phyloP scores from a whole-genome alignment of 2,797 vertebrate species.

The Chelon auratus region DNA sequence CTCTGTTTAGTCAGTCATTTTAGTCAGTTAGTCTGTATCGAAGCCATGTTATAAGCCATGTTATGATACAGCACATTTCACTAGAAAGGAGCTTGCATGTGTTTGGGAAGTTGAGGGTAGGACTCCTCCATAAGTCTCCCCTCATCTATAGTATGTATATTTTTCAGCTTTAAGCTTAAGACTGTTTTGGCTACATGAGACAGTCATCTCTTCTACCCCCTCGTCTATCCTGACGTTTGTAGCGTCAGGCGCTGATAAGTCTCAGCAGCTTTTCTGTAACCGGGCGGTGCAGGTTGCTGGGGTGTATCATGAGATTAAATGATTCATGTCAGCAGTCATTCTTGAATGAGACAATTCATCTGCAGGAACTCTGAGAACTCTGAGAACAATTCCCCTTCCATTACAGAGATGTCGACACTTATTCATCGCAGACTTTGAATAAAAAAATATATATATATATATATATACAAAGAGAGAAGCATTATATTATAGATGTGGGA shows the following conservation, averaged over 20 bases:
- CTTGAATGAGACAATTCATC: slow-evolving; percentile 2
- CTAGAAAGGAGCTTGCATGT: not conserved
- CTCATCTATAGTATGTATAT: not conserved
- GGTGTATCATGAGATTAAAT: slow-evolving; percentile 32
- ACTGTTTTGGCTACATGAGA: slow-evolving; percentile 64
- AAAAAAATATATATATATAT: not conserved
- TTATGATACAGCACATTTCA: not conserved
- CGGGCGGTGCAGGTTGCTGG: slow-evolving; percentile 39
- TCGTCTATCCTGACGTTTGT: not conserved
- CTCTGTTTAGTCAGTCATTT: not conserved
- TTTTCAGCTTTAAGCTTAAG: not conserved
- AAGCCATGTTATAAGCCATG: not conserved
- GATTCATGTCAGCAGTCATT: slow-evolving; percentile 37
- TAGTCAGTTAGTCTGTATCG: not conserved
- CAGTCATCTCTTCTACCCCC: slow-evolving; percentile 44
- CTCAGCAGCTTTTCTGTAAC: slow-evolving; percentile 21
- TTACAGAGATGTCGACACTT: not conserved
- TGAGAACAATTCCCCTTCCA: not conserved
- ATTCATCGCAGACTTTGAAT: not conserved
- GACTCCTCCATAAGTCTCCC: not conserved
- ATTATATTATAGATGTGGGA: not conserved
- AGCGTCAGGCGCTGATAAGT: slow-evolving; percentile 19
- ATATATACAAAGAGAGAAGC: not conserved
- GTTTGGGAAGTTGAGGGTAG: not conserved
- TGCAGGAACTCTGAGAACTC: slow-evolving; percentile 10